Percentiles rank a stretch among this genome's conserved stretches.
phyloP scores from a whole-genome alignment of 2,797 vertebrate species.

The Limosa lapponica region DNA sequence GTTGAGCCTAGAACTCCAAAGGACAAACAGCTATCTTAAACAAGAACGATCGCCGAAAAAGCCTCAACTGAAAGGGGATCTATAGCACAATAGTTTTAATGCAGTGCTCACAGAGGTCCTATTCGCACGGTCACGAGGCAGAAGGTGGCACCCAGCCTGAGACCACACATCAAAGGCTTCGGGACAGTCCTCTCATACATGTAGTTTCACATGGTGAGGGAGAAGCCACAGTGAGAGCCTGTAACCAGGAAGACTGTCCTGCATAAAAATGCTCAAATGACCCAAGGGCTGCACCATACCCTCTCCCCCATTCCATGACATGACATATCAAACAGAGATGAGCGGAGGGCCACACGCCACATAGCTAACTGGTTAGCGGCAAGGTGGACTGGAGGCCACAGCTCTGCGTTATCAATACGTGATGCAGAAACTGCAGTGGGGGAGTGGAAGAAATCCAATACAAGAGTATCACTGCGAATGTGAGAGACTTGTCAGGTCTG shows the following conservation, averaged over 20 bases:
- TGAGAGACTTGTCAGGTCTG: constrained; percentile 48
- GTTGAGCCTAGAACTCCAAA: not conserved
- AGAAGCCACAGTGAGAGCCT: not conserved
- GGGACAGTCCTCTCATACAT: not conserved
- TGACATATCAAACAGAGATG: not conserved
- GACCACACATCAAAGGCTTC: not conserved
- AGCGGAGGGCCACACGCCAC: rapidly evolving
- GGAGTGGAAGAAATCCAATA: not conserved
- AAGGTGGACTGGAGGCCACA: not conserved
- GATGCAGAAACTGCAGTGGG: not conserved
- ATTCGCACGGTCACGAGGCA: rapidly evolving
- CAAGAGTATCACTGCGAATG: not conserved
- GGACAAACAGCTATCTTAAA: not conserved
- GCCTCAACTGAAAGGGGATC: not conserved
- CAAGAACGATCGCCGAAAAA: not conserved
- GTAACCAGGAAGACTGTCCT: not conserved
- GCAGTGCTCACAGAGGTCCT: not conserved
- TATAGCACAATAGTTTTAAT: not conserved
- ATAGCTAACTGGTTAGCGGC: not conserved
- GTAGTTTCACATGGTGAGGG: not conserved
- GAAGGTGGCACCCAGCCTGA: not conserved
- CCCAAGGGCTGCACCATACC: not conserved
- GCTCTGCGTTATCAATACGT: not conserved
- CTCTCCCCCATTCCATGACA: rapidly evolving
- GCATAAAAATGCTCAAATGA: not conserved